These are phyloP conservation scores for Tenthredo livida DNA, from an alignment of 2,888 invertebrate genomes.

Conservation along the genomic window DNA sequence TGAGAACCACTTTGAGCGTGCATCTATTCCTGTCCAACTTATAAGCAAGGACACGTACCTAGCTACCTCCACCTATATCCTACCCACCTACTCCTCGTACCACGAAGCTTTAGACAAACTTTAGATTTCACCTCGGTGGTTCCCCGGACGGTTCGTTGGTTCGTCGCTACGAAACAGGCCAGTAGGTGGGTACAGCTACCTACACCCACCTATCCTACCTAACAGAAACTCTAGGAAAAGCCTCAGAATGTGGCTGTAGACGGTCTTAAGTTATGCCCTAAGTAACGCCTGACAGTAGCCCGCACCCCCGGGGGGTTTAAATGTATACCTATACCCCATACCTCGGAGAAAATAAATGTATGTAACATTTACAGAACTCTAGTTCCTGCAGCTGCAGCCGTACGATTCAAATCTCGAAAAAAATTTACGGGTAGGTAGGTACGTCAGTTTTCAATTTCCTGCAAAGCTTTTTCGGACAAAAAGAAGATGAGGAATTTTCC, in stretches of 20 bases:
- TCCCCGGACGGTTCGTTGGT: not conserved
- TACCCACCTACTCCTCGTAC: not conserved
- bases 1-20: slow-evolving; percentile 31
- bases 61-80: not conserved
- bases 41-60: slow-evolving; percentile 30
- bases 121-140: slow-evolving; percentile 26
- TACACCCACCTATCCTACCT: not conserved
- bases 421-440: not conserved
- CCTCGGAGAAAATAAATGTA: not conserved
- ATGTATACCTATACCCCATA: not conserved
- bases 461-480: not conserved
- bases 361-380: not conserved
- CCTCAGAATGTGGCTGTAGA: slow-evolving; percentile 8
- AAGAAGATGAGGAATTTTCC: not conserved
- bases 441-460: not conserved
- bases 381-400: not conserved
- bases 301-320: not conserved
- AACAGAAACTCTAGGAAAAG: slow-evolving; percentile 12
- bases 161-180: not conserved
- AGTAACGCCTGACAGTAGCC: slow-evolving; percentile 23
- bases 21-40: slow-evolving; percentile 45
- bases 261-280: slow-evolving; percentile 27
- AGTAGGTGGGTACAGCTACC: too few species aligned
- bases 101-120: slow-evolving; percentile 40
- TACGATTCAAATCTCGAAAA: not conserved